Conservation (phyloP, 2,797 vertebrate species). For the Zenarchopterus dispar region DNA sequence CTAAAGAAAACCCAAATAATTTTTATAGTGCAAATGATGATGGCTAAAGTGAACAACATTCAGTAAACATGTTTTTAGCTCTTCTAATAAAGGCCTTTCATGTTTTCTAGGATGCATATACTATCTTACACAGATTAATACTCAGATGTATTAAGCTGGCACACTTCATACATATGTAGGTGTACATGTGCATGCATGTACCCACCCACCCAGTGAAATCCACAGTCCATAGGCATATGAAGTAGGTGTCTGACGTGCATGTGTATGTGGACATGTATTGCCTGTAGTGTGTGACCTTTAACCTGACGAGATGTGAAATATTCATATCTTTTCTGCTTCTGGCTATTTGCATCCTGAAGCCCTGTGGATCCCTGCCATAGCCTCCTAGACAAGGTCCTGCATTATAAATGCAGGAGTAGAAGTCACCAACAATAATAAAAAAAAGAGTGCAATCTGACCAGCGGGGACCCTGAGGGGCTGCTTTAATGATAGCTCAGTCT, state of each 20-base stretch:
- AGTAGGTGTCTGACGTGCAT: background rate
- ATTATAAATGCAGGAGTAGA: slow-evolving; percentile 58
- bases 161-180: background rate
- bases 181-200: background rate
- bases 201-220: background rate
- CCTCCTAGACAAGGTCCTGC: slow-evolving; percentile 37
- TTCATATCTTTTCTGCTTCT: slow-evolving; percentile 39
- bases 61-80: too few species aligned
- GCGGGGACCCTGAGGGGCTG: slow-evolving; percentile 53
- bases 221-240: slow-evolving; percentile 1
- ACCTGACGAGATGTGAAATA: slow-evolving; percentile 50
- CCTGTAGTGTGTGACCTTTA: slow-evolving; percentile 36
- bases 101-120: background rate
- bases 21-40: too few species aligned
- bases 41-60: too few species aligned
- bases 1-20: background rate
- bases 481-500: slow-evolving; percentile 57
- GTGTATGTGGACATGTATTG: slow-evolving; percentile 11
- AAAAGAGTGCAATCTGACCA: slow-evolving; percentile 44
- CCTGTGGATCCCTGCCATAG: slow-evolving; percentile 27
- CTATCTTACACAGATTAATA: background rate
- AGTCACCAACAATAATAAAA: slow-evolving; percentile 35
- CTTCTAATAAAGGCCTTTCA: too few species aligned
- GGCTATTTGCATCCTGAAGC: slow-evolving; percentile 40
- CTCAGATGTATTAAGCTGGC: background rate